Base-by-base conservation (phyloP, 2,888 invertebrate species). In the Aspidiotus rigidus region DNA sequence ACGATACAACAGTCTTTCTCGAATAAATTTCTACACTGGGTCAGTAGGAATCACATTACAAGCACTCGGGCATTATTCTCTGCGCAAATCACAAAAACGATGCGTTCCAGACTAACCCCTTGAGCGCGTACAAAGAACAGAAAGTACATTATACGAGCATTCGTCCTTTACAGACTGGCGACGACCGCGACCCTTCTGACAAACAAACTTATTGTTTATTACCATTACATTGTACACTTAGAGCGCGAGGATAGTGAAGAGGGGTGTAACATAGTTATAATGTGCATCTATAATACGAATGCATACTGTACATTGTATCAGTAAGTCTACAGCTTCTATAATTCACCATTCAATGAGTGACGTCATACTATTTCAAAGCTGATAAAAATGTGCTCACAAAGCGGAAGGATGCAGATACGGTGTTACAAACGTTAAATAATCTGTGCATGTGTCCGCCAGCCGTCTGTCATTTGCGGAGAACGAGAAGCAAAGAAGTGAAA, bases 121-220 rank as follows among this genome's bases (percentile, higher is more conserved):
- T 49, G 10, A 13, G 49, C 28, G 28, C 28, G 49, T 49, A 49
- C 10, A 49, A 49, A 49, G 49, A 49, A 13, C 28, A 28, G 28
- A 28, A 28, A 28, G 28, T 28, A 28, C 28, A 28, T 49, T 49
- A 11, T 49, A n/a, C n/a, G 49, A 13, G n/a, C 49, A 49, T 49
- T 49, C 49, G 49, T 13, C n/a, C 2, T 49, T 2, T 49, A 49
- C 28, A 28, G 28, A 28, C 28, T 28, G 28, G 28, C 28, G 28
- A 28, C 28, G 28, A 49, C 49, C n/a, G 49, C 49, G 49, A 49
- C 49, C 49, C 49, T 49, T 49, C 49, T 49, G 49, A n/a, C 49
- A n/a, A 49, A n/a, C 49, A 49, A 49, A 49, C 49, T 49, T n/a
- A n/a, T 49, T 49, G 49, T 49, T 49, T 49, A 49, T 49, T 49